phyloP scores from a whole-genome alignment of 2,113 vertebrate species.

The Lichenostomus cassidix region DNA sequence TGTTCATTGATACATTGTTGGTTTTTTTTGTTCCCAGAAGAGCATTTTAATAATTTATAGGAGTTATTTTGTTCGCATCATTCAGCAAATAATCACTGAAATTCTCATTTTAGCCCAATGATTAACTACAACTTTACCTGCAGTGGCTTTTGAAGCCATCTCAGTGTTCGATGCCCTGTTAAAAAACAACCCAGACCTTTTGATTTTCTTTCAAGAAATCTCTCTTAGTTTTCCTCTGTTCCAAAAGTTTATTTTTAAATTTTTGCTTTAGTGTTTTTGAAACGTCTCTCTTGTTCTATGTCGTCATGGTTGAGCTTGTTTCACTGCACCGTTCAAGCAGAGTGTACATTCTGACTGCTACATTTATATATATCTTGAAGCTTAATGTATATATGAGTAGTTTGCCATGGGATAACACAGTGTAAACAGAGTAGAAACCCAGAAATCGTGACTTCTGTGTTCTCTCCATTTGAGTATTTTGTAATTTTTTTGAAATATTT shows the following conservation, averaged over 20 bases:
- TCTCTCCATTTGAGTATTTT: conserved; percentile 99
- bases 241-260: conserved; percentile 32
- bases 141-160: conserved; percentile 48
- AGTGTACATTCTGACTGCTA: conserved; percentile 94
- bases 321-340: conserved; percentile 90
- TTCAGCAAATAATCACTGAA: conserved; percentile 42
- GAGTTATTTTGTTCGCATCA: not conserved
- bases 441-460: conserved; percentile 99
- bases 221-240: conserved; percentile 15
- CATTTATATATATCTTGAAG: conserved; percentile 99
- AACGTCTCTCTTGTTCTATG: conserved; percentile 91
- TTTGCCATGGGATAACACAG: conserved; percentile 98
- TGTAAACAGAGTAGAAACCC: conserved; percentile 99
- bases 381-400: conserved; percentile 99
- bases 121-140: conserved; percentile 31
- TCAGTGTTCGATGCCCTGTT: conserved; percentile 43
- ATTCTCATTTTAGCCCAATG: not conserved
- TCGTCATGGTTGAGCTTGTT: conserved; percentile 93
- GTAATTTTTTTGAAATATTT: conserved; percentile 99
- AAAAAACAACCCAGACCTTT: conserved; percentile 19
- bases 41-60: not conserved
- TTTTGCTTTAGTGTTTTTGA: conserved; percentile 85
- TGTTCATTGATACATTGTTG: not conserved
- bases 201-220: conserved; percentile 46
- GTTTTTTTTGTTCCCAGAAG: not conserved